Percentiles rank a stretch among this genome's conserved stretches.
These are phyloP conservation scores for Pocillopora verrucosa DNA, from an alignment of 64 coral and sea anemone species.

Conservation along the genomic window DNA sequence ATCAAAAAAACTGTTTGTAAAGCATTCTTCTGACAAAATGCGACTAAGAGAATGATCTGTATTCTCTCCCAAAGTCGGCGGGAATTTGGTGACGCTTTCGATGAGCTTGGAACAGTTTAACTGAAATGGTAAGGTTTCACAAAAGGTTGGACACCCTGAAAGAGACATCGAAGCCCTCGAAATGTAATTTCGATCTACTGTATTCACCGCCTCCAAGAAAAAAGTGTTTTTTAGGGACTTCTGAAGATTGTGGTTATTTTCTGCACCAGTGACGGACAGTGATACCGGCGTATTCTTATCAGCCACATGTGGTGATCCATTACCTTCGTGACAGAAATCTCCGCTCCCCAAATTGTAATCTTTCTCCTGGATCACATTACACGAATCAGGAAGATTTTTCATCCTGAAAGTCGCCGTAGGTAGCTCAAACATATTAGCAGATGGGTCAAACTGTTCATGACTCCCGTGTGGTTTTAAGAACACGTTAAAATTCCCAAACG, in stretches of 20 bases:
- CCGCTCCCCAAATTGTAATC: not conserved
- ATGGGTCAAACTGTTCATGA: not conserved
- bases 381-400: not conserved
- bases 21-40: not conserved
- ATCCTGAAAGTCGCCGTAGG: not conserved
- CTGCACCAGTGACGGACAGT: not conserved
- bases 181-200: not conserved
- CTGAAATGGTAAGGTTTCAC: not conserved
- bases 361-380: not conserved
- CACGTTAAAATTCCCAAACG: constrained; percentile 10
- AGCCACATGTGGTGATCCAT: not conserved
- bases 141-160: not conserved
- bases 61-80: not conserved
- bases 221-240: not conserved
- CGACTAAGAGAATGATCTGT: not conserved
- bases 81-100: not conserved
- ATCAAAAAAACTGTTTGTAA: not conserved
- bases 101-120: not conserved
- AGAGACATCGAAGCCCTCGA: not conserved
- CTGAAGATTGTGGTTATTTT: not conserved
- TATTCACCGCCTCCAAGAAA: not conserved
- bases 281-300: not conserved
- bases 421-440: not conserved
- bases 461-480: not conserved
- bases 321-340: not conserved